These are phyloP conservation scores for Nasonovia ribisnigri DNA, from an alignment of 2,888 invertebrate species.

Conservation along the genomic window DNA sequence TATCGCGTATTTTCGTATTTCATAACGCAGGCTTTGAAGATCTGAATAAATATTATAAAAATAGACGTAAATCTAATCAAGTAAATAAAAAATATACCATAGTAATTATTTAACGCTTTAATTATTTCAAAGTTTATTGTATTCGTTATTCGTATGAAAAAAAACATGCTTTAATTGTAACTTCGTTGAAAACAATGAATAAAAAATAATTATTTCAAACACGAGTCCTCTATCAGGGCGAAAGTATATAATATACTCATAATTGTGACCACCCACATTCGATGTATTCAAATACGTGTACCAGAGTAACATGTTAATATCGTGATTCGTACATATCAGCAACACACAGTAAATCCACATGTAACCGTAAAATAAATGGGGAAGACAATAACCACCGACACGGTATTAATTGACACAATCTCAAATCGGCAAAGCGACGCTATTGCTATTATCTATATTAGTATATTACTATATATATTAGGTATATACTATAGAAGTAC, in stretches of 20 bases:
- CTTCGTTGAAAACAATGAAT: background rate
- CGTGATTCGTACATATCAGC: background rate
- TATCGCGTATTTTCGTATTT: background rate
- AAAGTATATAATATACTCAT: background rate
- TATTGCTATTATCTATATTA: background rate
- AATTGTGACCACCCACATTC: constrained; percentile 47
- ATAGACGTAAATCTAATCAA: background rate
- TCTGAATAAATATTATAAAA: background rate
- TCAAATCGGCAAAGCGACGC: background rate
- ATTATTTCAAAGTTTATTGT: background rate
- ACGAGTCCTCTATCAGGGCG: constrained; percentile 10
- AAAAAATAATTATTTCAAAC: constrained; percentile 10
- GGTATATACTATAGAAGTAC: background rate
- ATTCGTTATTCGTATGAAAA: background rate
- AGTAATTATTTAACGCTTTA: background rate
- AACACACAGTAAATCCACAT: background rate
- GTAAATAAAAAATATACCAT: background rate
- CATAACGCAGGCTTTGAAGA: background rate
- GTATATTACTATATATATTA: background rate
- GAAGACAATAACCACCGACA: background rate
- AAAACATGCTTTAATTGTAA: background rate
- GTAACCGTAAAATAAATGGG: background rate
- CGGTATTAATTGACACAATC: background rate
- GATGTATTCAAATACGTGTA: background rate
- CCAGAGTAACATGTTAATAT: background rate